These are phyloP conservation scores for Drosophila algonquin DNA, from an alignment of 2,888 invertebrate genomes.

Conservation along the genomic window DNA sequence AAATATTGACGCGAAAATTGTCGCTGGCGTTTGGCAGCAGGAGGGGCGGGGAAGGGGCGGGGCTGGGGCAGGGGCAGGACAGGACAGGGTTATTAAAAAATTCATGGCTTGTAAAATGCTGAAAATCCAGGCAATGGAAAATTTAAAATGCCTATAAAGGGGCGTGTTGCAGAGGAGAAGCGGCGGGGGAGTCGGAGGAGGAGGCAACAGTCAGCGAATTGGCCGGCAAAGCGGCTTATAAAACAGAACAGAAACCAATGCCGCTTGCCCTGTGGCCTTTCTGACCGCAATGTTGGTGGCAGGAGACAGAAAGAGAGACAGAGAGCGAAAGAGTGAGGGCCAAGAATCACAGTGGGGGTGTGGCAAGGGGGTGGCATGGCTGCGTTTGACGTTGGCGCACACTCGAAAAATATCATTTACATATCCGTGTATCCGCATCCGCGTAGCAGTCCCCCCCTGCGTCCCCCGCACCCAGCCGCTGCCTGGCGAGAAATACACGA, in stretches of 20 bases:
- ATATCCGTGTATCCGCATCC: constrained; percentile 47
- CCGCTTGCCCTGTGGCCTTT: constrained; percentile 64
- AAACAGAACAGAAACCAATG: constrained; percentile 41
- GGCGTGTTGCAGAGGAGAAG: constrained; percentile 23
- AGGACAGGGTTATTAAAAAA: constrained; percentile 69
- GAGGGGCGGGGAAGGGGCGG: background rate
- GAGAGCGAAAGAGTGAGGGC: background rate
- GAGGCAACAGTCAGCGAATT: constrained; percentile 37
- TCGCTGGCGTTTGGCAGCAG: constrained; percentile 59
- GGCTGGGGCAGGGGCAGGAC: no score
- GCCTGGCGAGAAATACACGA: constrained; percentile 53
- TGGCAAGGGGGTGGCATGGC: constrained; percentile 31
- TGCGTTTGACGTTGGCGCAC: constrained; percentile 70
- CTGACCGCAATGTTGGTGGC: constrained; percentile 62
- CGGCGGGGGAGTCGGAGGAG: no score
- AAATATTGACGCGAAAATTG: constrained; percentile 79
- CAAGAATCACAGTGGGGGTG: constrained; percentile 12
- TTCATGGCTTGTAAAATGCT: constrained; percentile 78
- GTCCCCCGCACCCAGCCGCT: background rate
- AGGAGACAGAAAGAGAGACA: no score
- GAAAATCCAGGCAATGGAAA: constrained; percentile 74
- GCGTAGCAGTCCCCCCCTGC: constrained; percentile 39
- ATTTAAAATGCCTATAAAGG: constrained; percentile 74
- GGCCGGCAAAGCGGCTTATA: constrained; percentile 56
- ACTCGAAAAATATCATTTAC: constrained; percentile 79